These are phyloP conservation scores for Agrenia bidenticulata DNA, from an alignment of 2,888 invertebrate genomes.

Conservation along the genomic window DNA sequence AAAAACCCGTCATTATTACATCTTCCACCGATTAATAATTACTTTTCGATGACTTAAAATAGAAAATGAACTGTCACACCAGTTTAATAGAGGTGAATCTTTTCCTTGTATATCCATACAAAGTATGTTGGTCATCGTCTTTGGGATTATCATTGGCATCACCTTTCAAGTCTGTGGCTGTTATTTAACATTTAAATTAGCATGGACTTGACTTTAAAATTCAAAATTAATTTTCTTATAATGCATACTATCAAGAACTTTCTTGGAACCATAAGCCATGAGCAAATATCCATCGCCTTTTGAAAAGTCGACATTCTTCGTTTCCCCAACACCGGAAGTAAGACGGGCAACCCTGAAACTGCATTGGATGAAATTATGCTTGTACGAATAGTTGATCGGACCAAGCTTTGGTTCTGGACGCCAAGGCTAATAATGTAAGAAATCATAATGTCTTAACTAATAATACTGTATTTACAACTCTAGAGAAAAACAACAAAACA, in stretches of 20 bases:
- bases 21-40: no score
- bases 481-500: no score
- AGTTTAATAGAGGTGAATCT: neutral
- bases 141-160: neutral
- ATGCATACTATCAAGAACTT: neutral
- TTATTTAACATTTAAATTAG: neutral
- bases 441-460: no score
- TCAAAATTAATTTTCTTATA: neutral
- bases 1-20: no score
- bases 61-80: neutral
- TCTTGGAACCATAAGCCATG: neutral
- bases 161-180: neutral
- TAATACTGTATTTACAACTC: no score
- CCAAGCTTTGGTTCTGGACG: no score
- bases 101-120: neutral
- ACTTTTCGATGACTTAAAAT: no score
- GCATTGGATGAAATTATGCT: no score
- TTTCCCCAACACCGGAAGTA: neutral
- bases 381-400: no score
- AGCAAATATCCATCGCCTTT: neutral
- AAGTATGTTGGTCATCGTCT: neutral
- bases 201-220: neutral
- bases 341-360: no score
- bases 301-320: slow-evolving; percentile 1
- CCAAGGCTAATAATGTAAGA: no score